phyloP scores from a whole-genome alignment of 2,888 invertebrate species.

The Rotaria magnacalcarata region DNA sequence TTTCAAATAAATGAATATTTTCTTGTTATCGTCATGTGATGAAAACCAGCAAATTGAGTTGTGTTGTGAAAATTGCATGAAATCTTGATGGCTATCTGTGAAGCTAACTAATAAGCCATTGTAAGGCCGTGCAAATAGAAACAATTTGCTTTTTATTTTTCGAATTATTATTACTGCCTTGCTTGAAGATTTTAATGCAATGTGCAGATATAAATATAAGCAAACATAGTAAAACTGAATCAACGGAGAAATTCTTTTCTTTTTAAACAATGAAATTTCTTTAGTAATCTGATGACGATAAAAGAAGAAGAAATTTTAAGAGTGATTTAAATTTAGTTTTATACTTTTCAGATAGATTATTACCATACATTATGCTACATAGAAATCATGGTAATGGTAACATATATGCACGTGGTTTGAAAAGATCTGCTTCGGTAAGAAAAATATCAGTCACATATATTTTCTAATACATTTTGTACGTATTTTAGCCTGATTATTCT shows the following conservation, averaged over 20 bases:
- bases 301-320: not conserved
- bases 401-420: not conserved
- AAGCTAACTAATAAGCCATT: not conserved
- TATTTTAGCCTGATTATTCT: not conserved
- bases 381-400: not conserved
- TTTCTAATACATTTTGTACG: not conserved
- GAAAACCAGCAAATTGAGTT: not conserved
- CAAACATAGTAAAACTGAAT: not conserved
- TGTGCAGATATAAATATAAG: not conserved
- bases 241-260: not conserved
- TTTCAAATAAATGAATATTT: not conserved
- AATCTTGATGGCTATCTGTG: conserved; percentile 22
- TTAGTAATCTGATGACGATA: conserved; percentile 27
- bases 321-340: not conserved
- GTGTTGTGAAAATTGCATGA: not conserved
- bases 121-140: conserved; percentile 14
- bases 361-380: not conserved
- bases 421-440: not conserved
- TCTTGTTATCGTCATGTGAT: not conserved
- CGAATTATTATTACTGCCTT: not conserved
- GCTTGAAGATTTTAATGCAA: not conserved
- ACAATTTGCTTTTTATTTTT: not conserved
- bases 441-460: not conserved
- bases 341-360: not conserved
- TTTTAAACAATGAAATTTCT: not conserved